Conservation (phyloP, 2,888 invertebrate species). For the Merodon equestris region DNA sequence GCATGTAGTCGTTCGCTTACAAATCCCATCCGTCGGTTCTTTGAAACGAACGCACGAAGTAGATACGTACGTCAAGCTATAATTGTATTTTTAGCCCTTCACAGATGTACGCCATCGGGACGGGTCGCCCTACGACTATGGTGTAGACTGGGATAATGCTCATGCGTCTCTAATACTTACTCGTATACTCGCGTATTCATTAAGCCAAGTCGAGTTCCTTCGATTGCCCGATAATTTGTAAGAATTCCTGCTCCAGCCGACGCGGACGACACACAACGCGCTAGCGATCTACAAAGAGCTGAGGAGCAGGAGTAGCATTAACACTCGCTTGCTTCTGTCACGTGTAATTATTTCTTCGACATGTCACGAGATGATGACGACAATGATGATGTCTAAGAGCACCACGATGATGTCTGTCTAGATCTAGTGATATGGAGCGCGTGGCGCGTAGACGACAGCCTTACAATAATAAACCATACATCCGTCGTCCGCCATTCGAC, state of each 20-base stretch:
- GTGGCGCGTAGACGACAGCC: slow-evolving; percentile 58
- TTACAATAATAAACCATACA: slow-evolving; percentile 52
- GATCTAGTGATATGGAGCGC: slow-evolving; percentile 51
- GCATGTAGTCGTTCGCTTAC: slow-evolving; percentile 57
- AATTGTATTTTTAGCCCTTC: slow-evolving; percentile 55
- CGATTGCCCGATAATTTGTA: slow-evolving; percentile 66
- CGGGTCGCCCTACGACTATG: background rate
- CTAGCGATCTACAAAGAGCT: too few species aligned
- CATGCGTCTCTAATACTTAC: slow-evolving; percentile 33
- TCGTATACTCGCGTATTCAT: slow-evolving; percentile 52
- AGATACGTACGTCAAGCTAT: too few species aligned
- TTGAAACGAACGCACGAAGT: slow-evolving; percentile 53
- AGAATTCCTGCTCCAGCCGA: slow-evolving; percentile 59
- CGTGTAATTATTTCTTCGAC: slow-evolving; percentile 67
- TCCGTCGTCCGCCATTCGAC: too few species aligned
- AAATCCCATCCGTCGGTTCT: slow-evolving; percentile 67
- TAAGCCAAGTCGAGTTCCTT: slow-evolving; percentile 49
- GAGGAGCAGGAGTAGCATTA: slow-evolving; percentile 19
- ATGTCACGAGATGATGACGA: slow-evolving; percentile 62
- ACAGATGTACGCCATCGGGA: slow-evolving; percentile 61
- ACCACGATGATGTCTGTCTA: too few species aligned
- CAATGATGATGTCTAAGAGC: slow-evolving; percentile 60
- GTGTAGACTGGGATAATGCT: background rate
- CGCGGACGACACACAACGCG: too few species aligned
- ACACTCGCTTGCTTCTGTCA: slow-evolving; percentile 61